These are phyloP conservation scores for Melinaea menophilus DNA, from an alignment of 2,888 invertebrate genomes.

Conservation along the genomic window DNA sequence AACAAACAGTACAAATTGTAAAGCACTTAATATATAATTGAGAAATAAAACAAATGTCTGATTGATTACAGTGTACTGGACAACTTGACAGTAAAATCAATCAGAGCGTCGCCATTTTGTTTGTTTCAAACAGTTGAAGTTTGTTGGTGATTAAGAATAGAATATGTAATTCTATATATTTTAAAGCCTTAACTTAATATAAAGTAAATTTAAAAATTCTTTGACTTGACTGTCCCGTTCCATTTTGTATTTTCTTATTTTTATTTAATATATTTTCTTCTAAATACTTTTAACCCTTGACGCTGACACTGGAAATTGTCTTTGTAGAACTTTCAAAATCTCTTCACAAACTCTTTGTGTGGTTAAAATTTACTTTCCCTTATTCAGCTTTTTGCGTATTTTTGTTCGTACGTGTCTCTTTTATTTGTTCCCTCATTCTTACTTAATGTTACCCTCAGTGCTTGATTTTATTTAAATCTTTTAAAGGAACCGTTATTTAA, in stretches of 20 bases:
- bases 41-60: slow-evolving; percentile 16
- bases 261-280: background rate
- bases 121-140: slow-evolving; percentile 19
- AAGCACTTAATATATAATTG: slow-evolving; percentile 16
- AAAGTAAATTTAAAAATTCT: too few relatives aligned
- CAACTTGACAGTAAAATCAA: slow-evolving; percentile 27
- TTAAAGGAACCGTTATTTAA: too few relatives aligned
- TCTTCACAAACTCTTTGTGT: slow-evolving; percentile 12
- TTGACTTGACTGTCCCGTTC: background rate
- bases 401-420: slow-evolving; percentile 11
- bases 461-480: background rate
- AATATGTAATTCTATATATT: too few relatives aligned
- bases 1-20: slow-evolving; percentile 12
- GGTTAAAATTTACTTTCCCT: slow-evolving; percentile 22
- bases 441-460: slow-evolving; percentile 8
- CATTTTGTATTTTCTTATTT: background rate
- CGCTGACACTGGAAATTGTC: slow-evolving; percentile 10
- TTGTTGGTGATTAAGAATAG: slow-evolving; percentile 6
- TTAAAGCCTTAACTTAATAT: too few relatives aligned
- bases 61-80: slow-evolving; percentile 23
- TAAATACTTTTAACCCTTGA: background rate
- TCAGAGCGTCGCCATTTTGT: slow-evolving; percentile 23
- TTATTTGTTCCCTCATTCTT: slow-evolving; percentile 14
- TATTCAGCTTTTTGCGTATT: slow-evolving; percentile 16
- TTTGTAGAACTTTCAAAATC: slow-evolving; percentile 15